Evolutionary conservation across 1,140 invertebrate genomes (phyloP).

Genomic region (Aethina tumida): DNA sequence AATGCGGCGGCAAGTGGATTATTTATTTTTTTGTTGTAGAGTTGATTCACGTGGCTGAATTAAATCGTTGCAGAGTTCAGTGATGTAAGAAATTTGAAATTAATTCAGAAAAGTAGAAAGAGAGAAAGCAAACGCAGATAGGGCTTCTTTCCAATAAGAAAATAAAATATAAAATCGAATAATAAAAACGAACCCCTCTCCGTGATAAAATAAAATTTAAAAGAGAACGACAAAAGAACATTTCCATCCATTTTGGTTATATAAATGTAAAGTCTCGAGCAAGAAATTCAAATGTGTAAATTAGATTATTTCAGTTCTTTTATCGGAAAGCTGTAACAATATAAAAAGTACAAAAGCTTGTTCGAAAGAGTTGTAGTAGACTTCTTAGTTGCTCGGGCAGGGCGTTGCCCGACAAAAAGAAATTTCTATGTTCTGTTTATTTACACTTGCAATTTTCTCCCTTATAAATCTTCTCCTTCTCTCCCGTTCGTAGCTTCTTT

Average conservation of each 20-base stretch:
- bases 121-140: conserved; percentile 11
- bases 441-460: too few species aligned
- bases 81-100: conserved; percentile 18
- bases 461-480: too few species aligned
- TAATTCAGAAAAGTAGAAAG: conserved; percentile 16
- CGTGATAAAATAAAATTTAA: conserved; percentile 21
- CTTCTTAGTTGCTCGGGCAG: too few species aligned
- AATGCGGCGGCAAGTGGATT: too few species aligned
- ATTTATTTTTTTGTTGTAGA: too few species aligned
- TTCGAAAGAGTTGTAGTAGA: conserved; percentile 21
- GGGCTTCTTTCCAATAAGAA: conserved; percentile 17
- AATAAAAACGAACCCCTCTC: conserved; percentile 19
- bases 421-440: too few species aligned
- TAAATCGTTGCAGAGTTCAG: conserved; percentile 16
- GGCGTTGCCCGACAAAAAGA: too few species aligned
- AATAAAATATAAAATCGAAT: conserved; percentile 24
- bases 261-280: conserved; percentile 27
- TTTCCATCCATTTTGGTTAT: conserved; percentile 28
- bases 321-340: conserved; percentile 29
- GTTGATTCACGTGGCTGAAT: too few species aligned
- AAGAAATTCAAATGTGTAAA: conserved; percentile 29
- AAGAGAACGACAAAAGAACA: conserved; percentile 22
- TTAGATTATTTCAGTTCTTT: conserved; percentile 31
- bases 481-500: too few species aligned
- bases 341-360: conserved; percentile 25